Conservation (phyloP, 2,797 vertebrate species). For the Pristis pectinata region DNA sequence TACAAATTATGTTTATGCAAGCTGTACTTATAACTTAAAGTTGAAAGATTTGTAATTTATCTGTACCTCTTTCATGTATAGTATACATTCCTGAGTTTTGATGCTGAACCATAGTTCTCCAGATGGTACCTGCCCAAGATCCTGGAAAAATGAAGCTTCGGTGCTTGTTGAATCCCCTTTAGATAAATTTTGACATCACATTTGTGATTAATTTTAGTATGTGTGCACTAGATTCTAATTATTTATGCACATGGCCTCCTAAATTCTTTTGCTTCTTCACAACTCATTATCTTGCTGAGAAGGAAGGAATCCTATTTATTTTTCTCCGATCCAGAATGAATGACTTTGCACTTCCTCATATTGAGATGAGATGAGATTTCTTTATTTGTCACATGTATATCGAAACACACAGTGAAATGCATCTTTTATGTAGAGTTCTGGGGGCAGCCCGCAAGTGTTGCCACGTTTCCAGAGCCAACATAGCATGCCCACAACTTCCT, state of each 20-base stretch:
- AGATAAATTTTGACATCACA: neutral
- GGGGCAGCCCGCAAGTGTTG: too few relatives aligned
- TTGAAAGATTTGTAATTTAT: neutral
- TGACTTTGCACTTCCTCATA: neutral
- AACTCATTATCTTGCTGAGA: neutral
- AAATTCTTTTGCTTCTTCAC: neutral
- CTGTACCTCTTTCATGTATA: neutral
- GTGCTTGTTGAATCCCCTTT: neutral
- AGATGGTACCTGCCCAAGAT: neutral
- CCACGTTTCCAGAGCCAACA: too few relatives aligned
- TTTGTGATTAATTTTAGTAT: neutral
- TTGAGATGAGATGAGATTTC: too few relatives aligned
- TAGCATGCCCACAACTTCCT: too few relatives aligned
- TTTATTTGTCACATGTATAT: too few relatives aligned
- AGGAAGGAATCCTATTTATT: neutral
- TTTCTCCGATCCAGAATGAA: neutral
- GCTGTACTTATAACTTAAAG: neutral
- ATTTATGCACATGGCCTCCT: neutral
- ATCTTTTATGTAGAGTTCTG: too few relatives aligned
- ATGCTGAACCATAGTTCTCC: neutral
- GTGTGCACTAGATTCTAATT: neutral
- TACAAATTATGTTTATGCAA: neutral
- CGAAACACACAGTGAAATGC: too few relatives aligned
- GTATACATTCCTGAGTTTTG: neutral
- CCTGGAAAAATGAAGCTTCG: neutral